phyloP scores from a whole-genome alignment of 2,113 vertebrate species.

The Etia nguti region DNA sequence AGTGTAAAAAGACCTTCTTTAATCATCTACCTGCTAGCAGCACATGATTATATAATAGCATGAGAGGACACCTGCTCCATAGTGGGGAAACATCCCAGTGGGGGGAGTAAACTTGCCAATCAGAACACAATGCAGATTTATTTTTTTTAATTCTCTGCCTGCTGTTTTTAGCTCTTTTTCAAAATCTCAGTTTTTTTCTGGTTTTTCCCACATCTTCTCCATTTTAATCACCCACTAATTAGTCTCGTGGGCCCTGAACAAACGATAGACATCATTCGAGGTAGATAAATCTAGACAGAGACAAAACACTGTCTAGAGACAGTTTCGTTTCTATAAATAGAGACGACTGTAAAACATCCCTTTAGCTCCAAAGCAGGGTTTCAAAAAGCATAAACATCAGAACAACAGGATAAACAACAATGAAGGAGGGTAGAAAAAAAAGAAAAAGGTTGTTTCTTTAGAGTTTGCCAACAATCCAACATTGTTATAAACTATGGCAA shows the following conservation, averaged over 20 bases:
- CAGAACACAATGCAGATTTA: not conserved
- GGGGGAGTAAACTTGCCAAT: not conserved
- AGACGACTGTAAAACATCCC: not conserved
- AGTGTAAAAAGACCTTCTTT: not conserved
- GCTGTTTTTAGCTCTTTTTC: not conserved
- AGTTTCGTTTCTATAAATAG: conserved; percentile 60
- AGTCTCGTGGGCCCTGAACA: conserved; percentile 42
- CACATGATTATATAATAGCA: not conserved
- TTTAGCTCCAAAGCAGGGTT: not conserved
- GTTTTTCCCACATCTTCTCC: not conserved
- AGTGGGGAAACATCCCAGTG: not conserved
- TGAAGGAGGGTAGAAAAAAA: not conserved
- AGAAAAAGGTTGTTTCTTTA: not conserved
- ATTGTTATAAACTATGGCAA: not conserved
- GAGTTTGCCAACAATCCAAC: not conserved
- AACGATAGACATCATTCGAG: conserved; percentile 38
- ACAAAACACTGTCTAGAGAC: conserved; percentile 58
- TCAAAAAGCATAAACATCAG: not conserved
- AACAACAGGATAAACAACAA: not conserved
- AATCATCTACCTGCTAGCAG: not conserved
- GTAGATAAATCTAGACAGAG: conserved; percentile 55
- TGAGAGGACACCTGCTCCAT: not conserved
- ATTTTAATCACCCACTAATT: conserved; percentile 56
- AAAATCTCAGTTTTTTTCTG: not conserved
- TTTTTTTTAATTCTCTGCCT: not conserved